Evolutionary conservation across 1,140 invertebrate genomes (phyloP), one percentile per base, ranked within the genome.

Genomic region (Diabrotica undecimpunctata): DNA sequence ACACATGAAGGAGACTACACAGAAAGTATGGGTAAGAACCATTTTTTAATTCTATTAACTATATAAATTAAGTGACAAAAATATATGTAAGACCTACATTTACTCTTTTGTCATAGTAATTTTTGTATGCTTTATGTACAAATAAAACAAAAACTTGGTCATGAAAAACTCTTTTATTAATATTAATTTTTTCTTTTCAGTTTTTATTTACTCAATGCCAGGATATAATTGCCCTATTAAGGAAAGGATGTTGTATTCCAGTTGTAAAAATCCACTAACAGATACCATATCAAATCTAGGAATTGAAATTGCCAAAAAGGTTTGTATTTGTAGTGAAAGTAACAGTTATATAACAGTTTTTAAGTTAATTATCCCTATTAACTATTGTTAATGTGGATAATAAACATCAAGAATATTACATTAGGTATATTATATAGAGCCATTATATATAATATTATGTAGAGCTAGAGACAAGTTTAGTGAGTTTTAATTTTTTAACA

Each of bases 141-240:
- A 25, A 4, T 25, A 25, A 25, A 25, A 25, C 25, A 25, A 25
- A 25, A 25, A 25, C 1, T 25, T 25, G 25, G 25, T 25, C 4
- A 4, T 25, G 25, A 4, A 25, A 25, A 25, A 25, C 25, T 25
- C 25, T 25, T n/a, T n/a, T 25, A 25, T 25, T 25, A 25, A 25
- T 25, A 25, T 25, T 25, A 25, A 25, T 25, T 69, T 72, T 72
- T 75, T 78, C 65, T 72, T 87, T 87, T 75, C 83, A 95, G 93
- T 99, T 55, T 98, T 99, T 79, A 94, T 98, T 72, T 98, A 98
- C 81, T 96, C 94, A 9, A 97, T 98, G 93, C 96, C 96, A 14
- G 95, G 94, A 7, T 97, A 96, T 78, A 90, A 84, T 55, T 96
- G 94, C 75, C 89, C 93, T 65, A 94, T 98, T 66, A 97, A 96